Evolutionary conservation across 2,113 vertebrate genomes (phyloP), one percentile per base, ranked within the genome.

Genomic region (Anser brachyrhynchus): DNA sequence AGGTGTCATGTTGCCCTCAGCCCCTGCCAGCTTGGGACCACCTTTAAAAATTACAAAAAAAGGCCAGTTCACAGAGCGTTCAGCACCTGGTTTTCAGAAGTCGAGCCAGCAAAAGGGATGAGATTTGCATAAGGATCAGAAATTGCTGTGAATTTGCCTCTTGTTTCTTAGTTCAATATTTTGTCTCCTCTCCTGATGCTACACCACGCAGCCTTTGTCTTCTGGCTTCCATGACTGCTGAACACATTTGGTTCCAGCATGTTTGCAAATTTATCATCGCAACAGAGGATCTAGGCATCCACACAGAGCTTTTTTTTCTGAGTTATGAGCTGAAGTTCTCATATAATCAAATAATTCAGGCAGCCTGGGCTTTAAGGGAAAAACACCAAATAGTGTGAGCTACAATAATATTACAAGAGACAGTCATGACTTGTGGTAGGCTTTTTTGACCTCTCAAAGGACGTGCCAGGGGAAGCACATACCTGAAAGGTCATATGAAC

Each of bases 21-120:
- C n/a, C 4, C 5, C 6, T 2, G 46, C 0, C 2, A n/a, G 23
- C 11, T 35, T 1, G 0, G 49, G 12, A 31, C 77, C 22, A 23
- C 1, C 1, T 29, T 61, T 49, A 28, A 65, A 91, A 93, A 31
- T 4, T 2, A 84, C 44, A 55, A 16, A 58, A 87, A 61, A 76
- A 66, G 5, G 4, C 31, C 46, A 62, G 70, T 25, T 83, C 13
- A 1, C 2, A 2, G 23, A 12, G 7, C 28, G 2, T 0, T 31
- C 9, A 3, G 23, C n/a, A 65, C 6, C 35, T 33, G 5, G 3
- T 75, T 77, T 71, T 75, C 65, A 43, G 37, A 90, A 81, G 14
- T 37, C 4, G 7, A 6, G 22, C 67, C 25, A 64, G 64, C 0
- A 1, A 77, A 86, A 85, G 3, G 0, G 1, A 66, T 39, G 59